Conservation (phyloP, 2,113 vertebrate genomes). For the Pica pica region DNA sequence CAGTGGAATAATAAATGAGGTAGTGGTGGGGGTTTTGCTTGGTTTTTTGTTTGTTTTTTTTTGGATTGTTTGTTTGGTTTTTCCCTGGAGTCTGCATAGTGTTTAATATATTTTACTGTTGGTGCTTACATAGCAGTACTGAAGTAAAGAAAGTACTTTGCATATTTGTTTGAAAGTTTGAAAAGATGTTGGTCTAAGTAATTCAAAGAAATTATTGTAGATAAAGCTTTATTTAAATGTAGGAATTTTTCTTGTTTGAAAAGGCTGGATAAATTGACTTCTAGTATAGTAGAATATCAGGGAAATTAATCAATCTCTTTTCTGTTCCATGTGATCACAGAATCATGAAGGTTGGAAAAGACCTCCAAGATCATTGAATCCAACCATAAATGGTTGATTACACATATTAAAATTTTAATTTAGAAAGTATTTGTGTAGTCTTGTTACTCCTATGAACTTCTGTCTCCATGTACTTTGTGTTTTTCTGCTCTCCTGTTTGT, state of each 20-base stretch:
- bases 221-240: background rate
- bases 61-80: background rate
- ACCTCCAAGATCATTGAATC: background rate
- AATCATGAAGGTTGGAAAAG: background rate
- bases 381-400: background rate
- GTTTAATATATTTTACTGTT: background rate
- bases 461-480: background rate
- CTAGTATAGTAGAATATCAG: background rate
- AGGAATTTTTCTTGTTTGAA: background rate
- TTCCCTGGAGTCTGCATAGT: background rate
- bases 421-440: background rate
- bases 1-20: background rate
- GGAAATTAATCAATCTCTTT: background rate
- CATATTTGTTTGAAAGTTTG: background rate
- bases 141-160: background rate
- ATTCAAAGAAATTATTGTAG: background rate
- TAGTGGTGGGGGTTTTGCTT: background rate
- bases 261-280: background rate
- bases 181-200: background rate
- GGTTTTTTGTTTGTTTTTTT: too few species aligned
- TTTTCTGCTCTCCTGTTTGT: background rate
- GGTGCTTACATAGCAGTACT: background rate
- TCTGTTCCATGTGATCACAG: background rate
- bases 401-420: background rate
- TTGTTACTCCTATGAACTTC: background rate